Evolutionary conservation across 2,113 vertebrate genomes (phyloP), one percentile per base, ranked within the genome.

Genomic region (Siniperca knerii): DNA sequence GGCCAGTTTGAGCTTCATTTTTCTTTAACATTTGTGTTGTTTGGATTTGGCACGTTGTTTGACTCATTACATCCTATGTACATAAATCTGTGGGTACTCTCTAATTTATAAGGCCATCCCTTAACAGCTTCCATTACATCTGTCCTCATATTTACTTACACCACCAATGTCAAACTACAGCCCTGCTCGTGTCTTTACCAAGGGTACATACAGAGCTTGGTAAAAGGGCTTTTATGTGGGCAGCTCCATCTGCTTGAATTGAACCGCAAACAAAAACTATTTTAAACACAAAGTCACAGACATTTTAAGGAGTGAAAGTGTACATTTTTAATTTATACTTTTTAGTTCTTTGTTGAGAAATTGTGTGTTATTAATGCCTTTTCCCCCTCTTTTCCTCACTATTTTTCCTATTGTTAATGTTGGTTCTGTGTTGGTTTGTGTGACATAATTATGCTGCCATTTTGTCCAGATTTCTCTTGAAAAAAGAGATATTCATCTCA

Each of bases 211-310:
- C 54, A 65, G 12, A 61, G 44, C 67, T 71, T 33, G 65, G 64
- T 58, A 12, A 64, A 82, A 83, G 76, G 77, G 57, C 69, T 64
- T 90, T 87, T 68, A 61, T 66, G 84, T 89, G 74, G 81, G 85
- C 33, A 68, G 84, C 79, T 69, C 86, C 86, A 88, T 91, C 90
- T 88, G 85, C n/a, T 84, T 66, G 55, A 48, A 65, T 25, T 25
- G n/a, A 90, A 86, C 62, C 58, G 82, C 58, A 79, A 69, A 76
- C 61, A 81, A 46, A 78, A 58, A 35, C 72, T 75, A 79, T 80
- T 75, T 85, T 11, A 69, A 82, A 69, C 66, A 68, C 67, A 71
- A 71, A 82, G 55, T 83, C 44, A 62, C 61, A 40, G 35, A 78
- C 21, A 18, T 77, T 82, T 66, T 23, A 82, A 67, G 37, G 55